Evolutionary conservation across 2,113 vertebrate species (phyloP), one percentile per base, ranked within the genome.

Genomic region (Tachysurus fulvidraco): DNA sequence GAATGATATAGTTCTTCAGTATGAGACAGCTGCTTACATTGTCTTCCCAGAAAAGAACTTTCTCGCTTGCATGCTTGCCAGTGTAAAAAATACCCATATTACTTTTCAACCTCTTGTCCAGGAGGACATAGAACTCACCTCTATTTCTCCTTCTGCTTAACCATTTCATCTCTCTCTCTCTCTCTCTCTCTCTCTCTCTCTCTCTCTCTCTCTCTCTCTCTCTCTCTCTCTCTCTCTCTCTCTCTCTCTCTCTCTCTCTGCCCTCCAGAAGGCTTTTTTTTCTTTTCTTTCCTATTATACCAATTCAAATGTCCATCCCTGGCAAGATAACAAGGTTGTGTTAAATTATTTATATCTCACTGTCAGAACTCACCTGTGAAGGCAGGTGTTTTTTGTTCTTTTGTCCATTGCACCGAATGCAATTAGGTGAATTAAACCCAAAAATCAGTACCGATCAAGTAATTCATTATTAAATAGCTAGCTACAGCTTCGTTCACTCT

Each of bases 21-120:
- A 44, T 88, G 83, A 62, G 65, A 83, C 79, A 79, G 64, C 50
- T 19, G 65, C 65, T 87, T 64, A 83, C 52, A 52, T 73, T 73
- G 17, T 85, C 83, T 84, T 77, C 74, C 50, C 77, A 83, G 88
- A 86, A 86, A 76, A 83, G 5, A 89, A 76, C 77, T 80, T 81
- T 50, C 83, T 46, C 17, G 5, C 69, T 71, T 17, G 41, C 5
- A 7, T 74, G 44, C 46, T 76, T 76, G 44, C 73, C 50, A 23
- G 50, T 44, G 44, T 14, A 60, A 28, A 28, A 54, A 78, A 85
- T 83, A 54, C 30, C 28, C 36, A 28, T 85, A 83, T 87, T 86
- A 76, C 73, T 87, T 87, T 85, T 55, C 59, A 71, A 65, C 52
- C 59, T 46, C 46, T 85, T 82, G 36, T 81, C 50, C 14, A 41